phyloP scores from a whole-genome alignment of 1,140 invertebrate species.

The Liolophura sinensis region DNA sequence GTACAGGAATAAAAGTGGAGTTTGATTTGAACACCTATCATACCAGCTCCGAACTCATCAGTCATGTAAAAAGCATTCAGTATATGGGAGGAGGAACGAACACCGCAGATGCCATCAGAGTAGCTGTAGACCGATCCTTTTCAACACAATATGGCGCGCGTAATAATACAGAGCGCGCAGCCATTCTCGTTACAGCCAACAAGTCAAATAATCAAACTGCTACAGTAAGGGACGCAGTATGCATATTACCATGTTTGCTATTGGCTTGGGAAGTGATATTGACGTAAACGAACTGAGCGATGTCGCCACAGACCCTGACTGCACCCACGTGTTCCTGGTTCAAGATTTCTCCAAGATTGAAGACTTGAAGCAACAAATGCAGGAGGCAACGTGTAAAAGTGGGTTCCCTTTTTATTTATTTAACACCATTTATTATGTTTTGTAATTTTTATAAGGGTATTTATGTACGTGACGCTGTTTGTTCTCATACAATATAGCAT shows the following conservation, averaged over 20 bases:
- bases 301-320: conserved; percentile 31
- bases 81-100: conserved; percentile 17
- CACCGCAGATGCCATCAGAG: conserved; percentile 18
- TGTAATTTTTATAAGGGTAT: too few species aligned
- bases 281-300: conserved; percentile 17
- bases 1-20: conserved; percentile 1
- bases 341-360: conserved; percentile 32
- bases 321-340: conserved; percentile 38
- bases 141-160: conserved; percentile 21
- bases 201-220: conserved; percentile 23
- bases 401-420: too few species aligned
- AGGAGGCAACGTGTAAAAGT: too few species aligned
- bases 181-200: conserved; percentile 31
- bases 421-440: too few species aligned
- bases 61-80: conserved; percentile 15
- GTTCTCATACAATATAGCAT: too few species aligned
- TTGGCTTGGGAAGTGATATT: conserved; percentile 16
- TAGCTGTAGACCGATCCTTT: conserved; percentile 16
- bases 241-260: conserved; percentile 20
- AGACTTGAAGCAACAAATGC: too few species aligned
- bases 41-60: conserved; percentile 9
- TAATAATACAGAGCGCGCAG: conserved; percentile 2
- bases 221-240: conserved; percentile 22
- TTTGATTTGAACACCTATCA: conserved; percentile 18
- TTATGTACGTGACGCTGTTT: too few species aligned